Base-by-base conservation (phyloP, 2,888 invertebrate genomes). In the Anagyrus pseudococci region DNA sequence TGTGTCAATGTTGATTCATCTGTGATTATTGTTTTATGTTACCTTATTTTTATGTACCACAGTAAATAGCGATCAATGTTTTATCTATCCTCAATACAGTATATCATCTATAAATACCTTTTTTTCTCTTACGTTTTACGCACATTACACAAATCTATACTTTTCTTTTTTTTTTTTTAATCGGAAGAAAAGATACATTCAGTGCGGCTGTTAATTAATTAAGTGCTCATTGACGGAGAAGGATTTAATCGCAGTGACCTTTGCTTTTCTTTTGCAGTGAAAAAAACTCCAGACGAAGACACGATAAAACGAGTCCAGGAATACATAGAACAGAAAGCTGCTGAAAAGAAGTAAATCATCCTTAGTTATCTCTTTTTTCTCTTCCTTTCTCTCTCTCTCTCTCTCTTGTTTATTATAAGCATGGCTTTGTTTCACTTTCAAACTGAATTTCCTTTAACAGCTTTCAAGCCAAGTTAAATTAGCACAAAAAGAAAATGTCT, bases 261-360 rank as follows among this genome's bases (percentile, higher is more conserved):
- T 13, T 44, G n/a, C 19, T 44, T 19, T 17, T 25, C 7, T 49
- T 60, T 60, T 40, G 15, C 71, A 77, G 77, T 76, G 63, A 75
- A 66, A 65, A 73, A 73, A 17, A 59, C 68, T 4, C 70, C 75
- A 0, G 77, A 74, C 37, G 73, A 73, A 26, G 77, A 77, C 55
- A 73, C 76, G 15, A 63, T 72, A 8, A 70, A 58, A 40, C 73
- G 68, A 60, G 73, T 73, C 20, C 72, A 77, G 48, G 72, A 72
- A 43, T 77, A 73, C 33, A 71, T 77, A 20, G 69, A 71, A 15
- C 74, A 71, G 25, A 70, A 71, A 15, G 70, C 70, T n/a, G 75
- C 73, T 46, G 74, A 77, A 67, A 73, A 77, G 10, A 75, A 72
- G 78, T 77, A 68, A 70, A 4, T 41, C 20, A 29, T 10, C 4